Evolutionary conservation across 2,113 vertebrate genomes (phyloP), one percentile per base, ranked within the genome.

Genomic region (Pholis gunnellus): DNA sequence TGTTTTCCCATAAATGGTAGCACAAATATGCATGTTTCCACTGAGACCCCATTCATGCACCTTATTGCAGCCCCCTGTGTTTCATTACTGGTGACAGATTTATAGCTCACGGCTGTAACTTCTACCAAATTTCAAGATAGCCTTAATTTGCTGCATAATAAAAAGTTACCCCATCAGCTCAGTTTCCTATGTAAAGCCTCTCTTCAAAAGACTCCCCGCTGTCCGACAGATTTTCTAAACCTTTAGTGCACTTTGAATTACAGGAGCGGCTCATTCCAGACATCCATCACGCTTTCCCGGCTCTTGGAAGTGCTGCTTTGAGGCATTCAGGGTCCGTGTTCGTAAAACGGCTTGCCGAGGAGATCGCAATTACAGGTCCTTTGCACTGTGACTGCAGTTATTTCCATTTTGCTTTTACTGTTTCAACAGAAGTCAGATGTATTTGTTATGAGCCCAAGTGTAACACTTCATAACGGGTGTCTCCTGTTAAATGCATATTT

Each of bases 11-110:
- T 20, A 22, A 18, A 6, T 75, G 14, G 54, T 9, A 34, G 9
- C 59, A 65, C 46, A 65, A 59, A 78, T 61, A 72, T 59, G 17
- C 36, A 50, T 46, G 72, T 77, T 85, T 78, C 75, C 48, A 61
- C 54, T 75, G 9, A 14, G 34, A 20, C 79, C 82, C 84, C n/a
- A 3, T 81, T 71, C 9, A 15, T 70, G 76, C 72, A 67, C 70
- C 74, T 36, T 52, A 77, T n/a, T 48, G 69, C 83, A 44, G 56
- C 56, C 15, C 22, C 42, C 78, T 79, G 83, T 63, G 79, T 80
- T 91, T 88, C 83, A 88, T 85, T 88, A 87, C 70, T 18, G 64
- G 44, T 73, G 88, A 86, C 87, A 88, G 87, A 83, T 90, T 91
- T 84, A 93, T 75, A 44, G 76, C 76, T 67, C 65, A 2, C 2